phyloP scores from a whole-genome alignment of 2,113 vertebrate species.

The Talpa occidentalis region DNA sequence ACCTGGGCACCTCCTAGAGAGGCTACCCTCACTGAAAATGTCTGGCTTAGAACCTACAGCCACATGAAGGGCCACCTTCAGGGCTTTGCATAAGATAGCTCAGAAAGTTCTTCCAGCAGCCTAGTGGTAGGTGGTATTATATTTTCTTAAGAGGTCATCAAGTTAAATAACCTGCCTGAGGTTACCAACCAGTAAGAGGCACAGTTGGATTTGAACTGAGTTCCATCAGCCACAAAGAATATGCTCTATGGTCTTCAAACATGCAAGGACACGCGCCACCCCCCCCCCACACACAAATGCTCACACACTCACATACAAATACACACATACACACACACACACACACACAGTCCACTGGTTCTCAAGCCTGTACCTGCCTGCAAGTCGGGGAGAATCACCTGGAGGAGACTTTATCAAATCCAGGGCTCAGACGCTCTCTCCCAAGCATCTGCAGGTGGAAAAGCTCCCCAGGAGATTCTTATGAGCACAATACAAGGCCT shows the following conservation, averaged over 20 bases:
- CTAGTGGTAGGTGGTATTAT: neutral
- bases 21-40: neutral
- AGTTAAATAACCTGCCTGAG: neutral
- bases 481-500: neutral
- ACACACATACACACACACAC: neutral
- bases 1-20: neutral
- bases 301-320: neutral
- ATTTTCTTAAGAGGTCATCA: neutral
- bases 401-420: neutral
- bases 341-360: neutral
- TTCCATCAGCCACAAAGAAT: neutral
- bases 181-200: neutral
- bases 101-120: neutral
- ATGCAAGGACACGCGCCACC: neutral
- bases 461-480: neutral
- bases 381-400: neutral
- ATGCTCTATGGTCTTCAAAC: neutral
- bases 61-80: neutral
- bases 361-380: neutral
- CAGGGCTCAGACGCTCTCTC: neutral
- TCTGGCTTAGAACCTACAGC: neutral
- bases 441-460: neutral
- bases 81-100: neutral
- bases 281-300: neutral
- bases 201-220: neutral